These are phyloP conservation scores for Casuarius casuarius DNA, from an alignment of 2,113 vertebrate genomes.

Conservation along the genomic window DNA sequence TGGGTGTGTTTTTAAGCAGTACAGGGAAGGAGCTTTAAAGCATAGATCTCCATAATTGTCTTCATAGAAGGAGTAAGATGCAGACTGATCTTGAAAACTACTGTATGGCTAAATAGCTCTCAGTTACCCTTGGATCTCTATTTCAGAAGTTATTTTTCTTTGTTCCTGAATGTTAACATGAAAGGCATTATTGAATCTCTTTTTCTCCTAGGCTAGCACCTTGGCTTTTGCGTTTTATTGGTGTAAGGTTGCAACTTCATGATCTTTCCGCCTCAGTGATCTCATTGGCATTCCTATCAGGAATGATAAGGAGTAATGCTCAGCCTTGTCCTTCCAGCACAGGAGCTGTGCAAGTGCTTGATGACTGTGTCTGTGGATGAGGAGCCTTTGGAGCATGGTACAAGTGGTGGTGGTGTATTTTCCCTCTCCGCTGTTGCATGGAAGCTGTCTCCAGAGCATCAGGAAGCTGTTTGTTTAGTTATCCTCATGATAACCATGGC, in stretches of 20 bases:
- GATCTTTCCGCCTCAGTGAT: background rate
- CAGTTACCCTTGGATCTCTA: background rate
- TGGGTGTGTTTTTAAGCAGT: background rate
- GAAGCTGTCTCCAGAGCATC: background rate
- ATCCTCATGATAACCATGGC: background rate
- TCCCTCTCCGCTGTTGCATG: background rate
- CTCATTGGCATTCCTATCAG: fast-evolving
- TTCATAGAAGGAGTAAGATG: background rate
- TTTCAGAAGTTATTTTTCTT: background rate
- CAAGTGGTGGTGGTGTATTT: background rate
- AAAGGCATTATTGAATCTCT: background rate
- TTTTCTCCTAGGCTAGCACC: too few relatives aligned
- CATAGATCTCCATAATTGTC: background rate
- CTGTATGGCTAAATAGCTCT: fast-evolving
- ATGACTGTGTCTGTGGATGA: background rate
- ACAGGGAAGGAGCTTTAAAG: background rate
- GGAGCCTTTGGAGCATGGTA: background rate
- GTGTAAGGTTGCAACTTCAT: background rate
- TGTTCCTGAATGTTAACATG: background rate
- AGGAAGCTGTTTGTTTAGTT: background rate
- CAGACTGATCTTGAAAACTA: background rate
- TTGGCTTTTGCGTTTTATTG: background rate
- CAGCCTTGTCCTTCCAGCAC: fast-evolving
- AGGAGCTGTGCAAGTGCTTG: background rate
- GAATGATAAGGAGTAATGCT: background rate